A percentile compares a stretch with the other conserved stretches of the same genome.
Conservation (phyloP, 2,888 invertebrate species). For the Opisthograptis luteolata region DNA sequence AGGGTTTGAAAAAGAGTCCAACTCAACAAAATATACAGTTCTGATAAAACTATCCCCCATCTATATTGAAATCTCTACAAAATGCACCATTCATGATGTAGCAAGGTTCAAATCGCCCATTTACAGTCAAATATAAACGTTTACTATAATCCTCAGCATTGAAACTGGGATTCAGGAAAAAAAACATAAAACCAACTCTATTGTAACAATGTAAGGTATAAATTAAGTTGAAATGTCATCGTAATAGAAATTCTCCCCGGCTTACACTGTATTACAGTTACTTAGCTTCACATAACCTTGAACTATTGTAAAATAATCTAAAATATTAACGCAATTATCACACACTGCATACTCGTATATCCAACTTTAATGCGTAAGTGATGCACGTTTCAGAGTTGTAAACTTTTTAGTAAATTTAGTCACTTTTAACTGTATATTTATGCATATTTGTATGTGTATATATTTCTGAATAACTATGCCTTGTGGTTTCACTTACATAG, state of each 20-base stretch:
- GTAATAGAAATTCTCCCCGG: constrained; percentile 6
- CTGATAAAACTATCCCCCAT: constrained; percentile 5
- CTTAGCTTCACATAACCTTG: neutral
- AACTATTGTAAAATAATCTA: no score
- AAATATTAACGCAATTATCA: no score
- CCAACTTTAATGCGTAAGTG: no score
- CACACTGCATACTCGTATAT: no score
- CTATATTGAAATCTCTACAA: constrained; percentile 29
- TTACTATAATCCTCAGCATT: constrained; percentile 21
- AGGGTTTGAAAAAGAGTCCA: no score
- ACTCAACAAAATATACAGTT: no score
- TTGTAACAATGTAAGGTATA: neutral
- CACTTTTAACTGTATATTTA: no score
- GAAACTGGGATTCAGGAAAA: constrained; percentile 3
- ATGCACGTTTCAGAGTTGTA: no score
- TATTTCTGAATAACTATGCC: no score
- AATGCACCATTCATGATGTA: constrained; percentile 24
- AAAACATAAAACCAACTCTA: constrained; percentile 16
- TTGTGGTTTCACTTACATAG: no score
- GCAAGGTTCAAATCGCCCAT: constrained; percentile 29
- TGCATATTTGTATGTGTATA: no score
- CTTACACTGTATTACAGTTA: neutral
- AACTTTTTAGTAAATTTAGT: no score
- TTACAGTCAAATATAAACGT: constrained; percentile 32
- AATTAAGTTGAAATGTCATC: neutral